These are phyloP conservation scores for Neopipo cinnamomea DNA, from an alignment of 2,113 vertebrate species.

Conservation along the genomic window DNA sequence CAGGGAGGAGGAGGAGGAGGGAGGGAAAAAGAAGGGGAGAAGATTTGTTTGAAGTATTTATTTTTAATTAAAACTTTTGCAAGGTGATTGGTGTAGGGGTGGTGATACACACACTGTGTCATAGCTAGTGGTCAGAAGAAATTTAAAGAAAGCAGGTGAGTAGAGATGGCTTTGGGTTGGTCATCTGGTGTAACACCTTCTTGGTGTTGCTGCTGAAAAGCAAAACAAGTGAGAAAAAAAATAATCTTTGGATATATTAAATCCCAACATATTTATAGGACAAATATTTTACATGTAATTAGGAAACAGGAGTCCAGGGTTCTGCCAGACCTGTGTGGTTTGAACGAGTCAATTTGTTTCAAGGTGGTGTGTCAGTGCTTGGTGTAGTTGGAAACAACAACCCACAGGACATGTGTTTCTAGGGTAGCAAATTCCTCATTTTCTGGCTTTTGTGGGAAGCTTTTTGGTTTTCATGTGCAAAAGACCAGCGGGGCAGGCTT, in stretches of 20 bases:
- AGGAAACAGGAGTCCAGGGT: not conserved
- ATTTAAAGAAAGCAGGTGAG: not conserved
- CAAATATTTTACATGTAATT: not conserved
- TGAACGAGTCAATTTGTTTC: not conserved
- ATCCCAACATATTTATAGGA: not conserved
- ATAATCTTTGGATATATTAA: not conserved
- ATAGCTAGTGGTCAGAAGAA: not conserved
- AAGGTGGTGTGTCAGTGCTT: not conserved
- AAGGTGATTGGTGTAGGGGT: not conserved
- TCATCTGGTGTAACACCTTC: not conserved
- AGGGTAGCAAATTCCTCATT: not conserved
- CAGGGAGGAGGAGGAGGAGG: not conserved
- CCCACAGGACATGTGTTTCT: not conserved
- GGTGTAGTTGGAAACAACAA: not conserved
- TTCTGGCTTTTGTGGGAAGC: not conserved
- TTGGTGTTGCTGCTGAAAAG: not conserved
- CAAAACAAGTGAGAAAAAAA: not conserved
- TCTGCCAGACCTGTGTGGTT: not conserved
- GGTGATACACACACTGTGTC: not conserved
- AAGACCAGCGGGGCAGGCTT: not conserved
- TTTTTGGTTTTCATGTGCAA: not conserved
- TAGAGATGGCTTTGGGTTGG: not conserved
- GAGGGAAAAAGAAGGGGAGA: not conserved
- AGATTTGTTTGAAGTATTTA: not conserved
- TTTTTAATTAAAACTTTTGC: not conserved